Percentiles rank a stretch among this genome's conserved stretches.
Evolutionary conservation across 2,888 invertebrate species (phyloP).

Genomic region (Temnothorax unifasciatus): DNA sequence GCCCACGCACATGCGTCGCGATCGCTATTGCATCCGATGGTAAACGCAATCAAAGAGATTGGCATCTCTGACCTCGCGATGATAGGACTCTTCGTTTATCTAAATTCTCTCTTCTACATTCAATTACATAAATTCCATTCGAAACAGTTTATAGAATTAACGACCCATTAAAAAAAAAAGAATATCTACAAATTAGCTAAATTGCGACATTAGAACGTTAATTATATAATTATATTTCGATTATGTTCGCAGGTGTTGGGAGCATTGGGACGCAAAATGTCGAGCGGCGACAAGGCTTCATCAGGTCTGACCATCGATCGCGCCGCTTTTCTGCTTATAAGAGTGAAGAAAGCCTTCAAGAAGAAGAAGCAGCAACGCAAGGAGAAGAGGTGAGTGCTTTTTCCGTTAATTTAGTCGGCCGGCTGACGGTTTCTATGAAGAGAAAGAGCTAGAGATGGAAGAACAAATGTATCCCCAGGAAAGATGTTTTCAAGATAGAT

Average conservation of each 20-base stretch:
- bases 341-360: slow-evolving; percentile 96
- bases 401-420: background rate
- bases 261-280: slow-evolving; percentile 82
- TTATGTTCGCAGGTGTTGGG: slow-evolving; percentile 76
- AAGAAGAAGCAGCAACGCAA: slow-evolving; percentile 95
- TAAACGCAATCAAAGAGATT: background rate
- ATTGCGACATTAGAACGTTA: background rate
- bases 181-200: background rate
- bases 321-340: slow-evolving; percentile 94
- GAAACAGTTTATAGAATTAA: background rate
- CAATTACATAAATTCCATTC: background rate
- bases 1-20: background rate
- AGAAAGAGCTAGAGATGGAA: background rate
- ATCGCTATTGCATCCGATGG: background rate
- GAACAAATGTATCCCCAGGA: background rate
- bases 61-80: background rate
- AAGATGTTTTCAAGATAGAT: background rate
- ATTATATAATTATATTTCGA: background rate
- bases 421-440: background rate
- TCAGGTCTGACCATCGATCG: slow-evolving; percentile 94
- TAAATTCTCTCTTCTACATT: background rate
- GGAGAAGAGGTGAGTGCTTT: slow-evolving; percentile 91
- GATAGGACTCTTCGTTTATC: background rate
- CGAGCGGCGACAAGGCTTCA: slow-evolving; percentile 87
- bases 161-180: background rate